Evolutionary conservation across 2,113 vertebrate species (phyloP).

Genomic region (Suricata suricatta): DNA sequence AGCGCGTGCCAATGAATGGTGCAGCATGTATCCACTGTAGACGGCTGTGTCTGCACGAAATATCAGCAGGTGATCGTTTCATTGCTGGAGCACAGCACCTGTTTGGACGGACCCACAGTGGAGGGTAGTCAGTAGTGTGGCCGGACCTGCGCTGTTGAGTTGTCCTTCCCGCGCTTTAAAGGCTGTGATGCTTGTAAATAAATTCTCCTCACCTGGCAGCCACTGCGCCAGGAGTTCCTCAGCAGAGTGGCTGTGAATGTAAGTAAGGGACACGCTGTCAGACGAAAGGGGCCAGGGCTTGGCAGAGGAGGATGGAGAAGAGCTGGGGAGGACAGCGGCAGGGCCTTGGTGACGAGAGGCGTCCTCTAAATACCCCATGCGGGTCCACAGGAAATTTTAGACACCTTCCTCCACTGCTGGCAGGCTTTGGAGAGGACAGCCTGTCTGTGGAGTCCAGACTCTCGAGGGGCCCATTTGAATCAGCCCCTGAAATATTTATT

Average conservation of each 20-base stretch:
- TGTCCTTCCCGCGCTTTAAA: not conserved
- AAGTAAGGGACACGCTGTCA: not conserved
- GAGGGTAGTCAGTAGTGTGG: not conserved
- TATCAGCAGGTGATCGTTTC: not conserved
- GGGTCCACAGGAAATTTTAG: not conserved
- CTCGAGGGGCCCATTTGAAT: slow-evolving; percentile 5
- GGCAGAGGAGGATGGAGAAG: not conserved
- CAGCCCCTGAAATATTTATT: slow-evolving; percentile 41
- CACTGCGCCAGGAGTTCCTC: not conserved
- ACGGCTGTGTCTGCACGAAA: not conserved
- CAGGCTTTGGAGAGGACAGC: not conserved
- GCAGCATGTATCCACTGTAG: not conserved
- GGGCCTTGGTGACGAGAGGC: not conserved
- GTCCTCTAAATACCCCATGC: not conserved
- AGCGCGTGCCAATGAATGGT: not conserved
- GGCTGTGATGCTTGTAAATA: not conserved
- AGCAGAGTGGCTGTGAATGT: not conserved
- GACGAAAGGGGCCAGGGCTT: not conserved
- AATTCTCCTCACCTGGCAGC: not conserved
- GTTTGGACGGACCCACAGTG: not conserved
- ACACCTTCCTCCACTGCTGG: not conserved
- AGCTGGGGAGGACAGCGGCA: not conserved
- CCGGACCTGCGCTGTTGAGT: accelerated
- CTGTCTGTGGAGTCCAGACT: not conserved
- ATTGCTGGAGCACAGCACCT: not conserved